Base-by-base conservation (phyloP, 2,888 invertebrate genomes). In the Diabrotica balteata region DNA sequence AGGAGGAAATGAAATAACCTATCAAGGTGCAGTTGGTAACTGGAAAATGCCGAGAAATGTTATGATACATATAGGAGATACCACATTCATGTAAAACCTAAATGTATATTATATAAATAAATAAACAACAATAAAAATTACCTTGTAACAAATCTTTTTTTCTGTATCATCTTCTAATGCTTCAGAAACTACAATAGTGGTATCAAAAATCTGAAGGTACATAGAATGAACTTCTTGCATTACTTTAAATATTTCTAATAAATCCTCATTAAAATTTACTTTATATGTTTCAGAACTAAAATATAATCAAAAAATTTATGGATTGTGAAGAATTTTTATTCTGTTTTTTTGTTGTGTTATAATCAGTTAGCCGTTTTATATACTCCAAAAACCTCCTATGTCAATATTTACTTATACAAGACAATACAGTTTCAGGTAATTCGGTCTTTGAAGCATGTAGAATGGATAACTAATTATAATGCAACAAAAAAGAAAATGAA, bases 201-300 rank as follows among this genome's bases (percentile, higher is more conserved):
- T 57, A 50, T 77, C 76, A 51, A 78, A 66, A 44, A 78, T 60
- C 55, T 68, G 73, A 58, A 79, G 72, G 54, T 75, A 75, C 51
- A 75, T 68, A 7, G 59, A 52, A 66, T 79, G 76, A 10, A 77
- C 49, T 17, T 76, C 75, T 59, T 79, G 77, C 7, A 77, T 67
- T 60, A 67, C 63, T 51, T 75, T 74, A 67, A 80, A 79, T 22
- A 80, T 59, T 10, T 74, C 61, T 47, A 77, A 49, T 52, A 80
- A 69, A 69, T 79, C 77, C 17, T 61, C 67, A 57, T 73, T 73
- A 61, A 76, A 76, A 51, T 74, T 66, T n/a, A 58, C 51, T 55
- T 76, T 73, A 42, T 78, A 80, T 6, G 70, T 51, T 49, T 76
- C 73, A 47, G 77, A 69, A 59, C 80, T 80, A 77, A 76, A 69